A percentile compares a stretch with the other conserved stretches of the same genome.
These are phyloP conservation scores for Platichthys flesus DNA, from an alignment of 2,113 vertebrate genomes.

Conservation along the genomic window DNA sequence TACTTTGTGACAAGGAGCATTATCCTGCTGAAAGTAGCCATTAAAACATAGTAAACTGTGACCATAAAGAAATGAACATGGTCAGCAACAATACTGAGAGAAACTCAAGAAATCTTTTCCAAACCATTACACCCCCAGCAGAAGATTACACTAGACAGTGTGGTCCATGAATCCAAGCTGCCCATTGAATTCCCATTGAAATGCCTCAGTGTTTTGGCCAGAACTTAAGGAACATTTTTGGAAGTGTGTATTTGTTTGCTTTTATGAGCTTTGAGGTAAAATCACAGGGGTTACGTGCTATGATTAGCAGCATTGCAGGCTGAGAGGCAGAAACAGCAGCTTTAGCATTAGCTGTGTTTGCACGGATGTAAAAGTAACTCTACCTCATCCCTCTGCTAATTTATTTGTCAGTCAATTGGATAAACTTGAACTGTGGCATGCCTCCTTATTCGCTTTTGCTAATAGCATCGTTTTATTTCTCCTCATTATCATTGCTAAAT, in stretches of 20 bases:
- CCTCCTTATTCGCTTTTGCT: not conserved
- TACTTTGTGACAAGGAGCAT: no score
- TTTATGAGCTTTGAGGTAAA: slow-evolving; percentile 50
- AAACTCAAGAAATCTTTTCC: no score
- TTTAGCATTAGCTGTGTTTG: slow-evolving; percentile 76
- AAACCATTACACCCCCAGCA: no score
- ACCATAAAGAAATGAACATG: no score
- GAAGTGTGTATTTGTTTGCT: slow-evolving; percentile 55
- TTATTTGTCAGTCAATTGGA: no score
- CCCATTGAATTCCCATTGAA: no score
- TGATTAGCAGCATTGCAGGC: slow-evolving; percentile 7
- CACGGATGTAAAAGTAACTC: slow-evolving; percentile 80
- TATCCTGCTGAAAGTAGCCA: no score
- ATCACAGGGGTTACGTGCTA: slow-evolving; percentile 59
- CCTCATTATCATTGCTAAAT: not conserved
- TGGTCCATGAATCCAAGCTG: no score
- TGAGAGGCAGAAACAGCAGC: slow-evolving; percentile 58
- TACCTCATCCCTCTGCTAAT: slow-evolving; percentile 54
- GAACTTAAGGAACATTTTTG: slow-evolving; percentile 57
- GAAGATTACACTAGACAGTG: not conserved
- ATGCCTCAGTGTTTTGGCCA: slow-evolving; percentile 37
- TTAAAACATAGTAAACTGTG: no score
- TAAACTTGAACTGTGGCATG: not conserved
- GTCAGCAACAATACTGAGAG: no score
- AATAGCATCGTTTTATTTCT: slow-evolving; percentile 1